A percentile compares a stretch with the other conserved stretches of the same genome.
These are phyloP conservation scores for Periophthalmus modestus DNA, from an alignment of 2,113 vertebrate species.

Conservation along the genomic window DNA sequence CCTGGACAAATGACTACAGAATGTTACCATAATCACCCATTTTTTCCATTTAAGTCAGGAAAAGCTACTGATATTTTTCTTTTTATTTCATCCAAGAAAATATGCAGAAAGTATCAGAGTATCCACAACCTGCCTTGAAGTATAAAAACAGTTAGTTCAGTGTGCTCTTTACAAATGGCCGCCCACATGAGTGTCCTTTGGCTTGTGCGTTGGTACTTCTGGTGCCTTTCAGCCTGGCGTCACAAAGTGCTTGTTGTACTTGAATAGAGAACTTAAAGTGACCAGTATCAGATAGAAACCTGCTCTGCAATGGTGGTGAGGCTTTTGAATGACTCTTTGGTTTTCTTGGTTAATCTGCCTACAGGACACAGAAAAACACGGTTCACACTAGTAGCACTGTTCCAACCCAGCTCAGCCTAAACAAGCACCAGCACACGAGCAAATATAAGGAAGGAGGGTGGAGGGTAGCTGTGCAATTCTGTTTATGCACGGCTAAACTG, in stretches of 20 bases:
- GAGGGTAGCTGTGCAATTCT: too few species aligned
- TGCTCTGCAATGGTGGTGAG: neutral
- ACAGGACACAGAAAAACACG: slow-evolving; percentile 16
- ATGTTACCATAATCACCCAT: too few species aligned
- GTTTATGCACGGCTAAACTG: too few species aligned
- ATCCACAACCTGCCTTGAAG: too few species aligned
- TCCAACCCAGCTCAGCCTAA: slow-evolving; percentile 22
- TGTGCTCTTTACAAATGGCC: slow-evolving; percentile 1
- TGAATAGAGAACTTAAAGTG: neutral
- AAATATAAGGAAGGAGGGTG: slow-evolving; percentile 4
- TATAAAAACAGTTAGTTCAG: neutral
- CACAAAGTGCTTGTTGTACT: neutral
- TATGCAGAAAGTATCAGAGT: neutral
- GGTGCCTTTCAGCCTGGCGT: neutral
- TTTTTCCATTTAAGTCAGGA: neutral
- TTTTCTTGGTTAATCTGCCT: slow-evolving; percentile 42
- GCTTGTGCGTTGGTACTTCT: neutral
- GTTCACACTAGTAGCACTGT: slow-evolving; percentile 7
- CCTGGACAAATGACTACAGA: too few species aligned
- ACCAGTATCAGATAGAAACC: neutral
- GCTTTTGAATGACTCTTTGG: slow-evolving; percentile 17
- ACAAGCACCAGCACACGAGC: slow-evolving; percentile 33
- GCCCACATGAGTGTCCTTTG: neutral
- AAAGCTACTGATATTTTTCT: neutral
- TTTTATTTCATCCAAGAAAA: neutral